phyloP scores from a whole-genome alignment of 2,797 vertebrate genomes.

The Channallabes apus region DNA sequence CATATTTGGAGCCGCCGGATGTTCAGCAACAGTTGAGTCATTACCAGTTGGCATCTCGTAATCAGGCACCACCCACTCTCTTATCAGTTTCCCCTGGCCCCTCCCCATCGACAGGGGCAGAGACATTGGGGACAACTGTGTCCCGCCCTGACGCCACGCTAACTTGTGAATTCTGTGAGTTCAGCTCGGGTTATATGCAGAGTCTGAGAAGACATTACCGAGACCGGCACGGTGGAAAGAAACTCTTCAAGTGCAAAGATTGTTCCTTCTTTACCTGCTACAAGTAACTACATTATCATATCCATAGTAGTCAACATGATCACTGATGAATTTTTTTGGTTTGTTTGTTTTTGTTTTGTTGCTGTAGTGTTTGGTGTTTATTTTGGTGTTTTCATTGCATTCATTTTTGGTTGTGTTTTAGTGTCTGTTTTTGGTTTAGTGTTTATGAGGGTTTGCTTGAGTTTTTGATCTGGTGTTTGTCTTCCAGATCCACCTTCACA shows the following conservation, averaged over 20 bases:
- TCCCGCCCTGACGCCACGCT: slow-evolving; percentile 78
- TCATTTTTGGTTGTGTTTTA: background rate
- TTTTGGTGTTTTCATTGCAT: background rate
- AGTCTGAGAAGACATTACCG: slow-evolving; percentile 96
- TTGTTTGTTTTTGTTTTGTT: background rate
- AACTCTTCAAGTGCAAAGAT: slow-evolving; percentile 99
- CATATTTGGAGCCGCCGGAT: slow-evolving; percentile 89
- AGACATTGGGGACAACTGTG: slow-evolving; percentile 20
- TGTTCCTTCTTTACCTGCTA: slow-evolving; percentile 97
- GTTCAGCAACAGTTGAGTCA: slow-evolving; percentile 94
- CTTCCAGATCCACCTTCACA: slow-evolving; percentile 89
- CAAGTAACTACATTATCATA: slow-evolving; percentile 78
- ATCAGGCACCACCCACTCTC: slow-evolving; percentile 71
- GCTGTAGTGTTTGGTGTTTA: background rate
- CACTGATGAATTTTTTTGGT: background rate
- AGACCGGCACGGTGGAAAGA: slow-evolving; percentile 96
- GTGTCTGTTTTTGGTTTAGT: background rate
- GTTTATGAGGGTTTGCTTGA: background rate
- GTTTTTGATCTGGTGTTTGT: slow-evolving; percentile 1
- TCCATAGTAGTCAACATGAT: background rate
- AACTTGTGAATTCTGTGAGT: slow-evolving; percentile 97
- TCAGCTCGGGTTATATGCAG: slow-evolving; percentile 98
- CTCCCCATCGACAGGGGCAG: slow-evolving; percentile 58
- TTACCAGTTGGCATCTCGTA: slow-evolving; percentile 89
- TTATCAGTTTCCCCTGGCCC: slow-evolving; percentile 69